A percentile compares a stretch with the other conserved stretches of the same genome.
These are phyloP conservation scores for Morone saxatilis DNA, from an alignment of 2,113 vertebrate species.

Conservation along the genomic window DNA sequence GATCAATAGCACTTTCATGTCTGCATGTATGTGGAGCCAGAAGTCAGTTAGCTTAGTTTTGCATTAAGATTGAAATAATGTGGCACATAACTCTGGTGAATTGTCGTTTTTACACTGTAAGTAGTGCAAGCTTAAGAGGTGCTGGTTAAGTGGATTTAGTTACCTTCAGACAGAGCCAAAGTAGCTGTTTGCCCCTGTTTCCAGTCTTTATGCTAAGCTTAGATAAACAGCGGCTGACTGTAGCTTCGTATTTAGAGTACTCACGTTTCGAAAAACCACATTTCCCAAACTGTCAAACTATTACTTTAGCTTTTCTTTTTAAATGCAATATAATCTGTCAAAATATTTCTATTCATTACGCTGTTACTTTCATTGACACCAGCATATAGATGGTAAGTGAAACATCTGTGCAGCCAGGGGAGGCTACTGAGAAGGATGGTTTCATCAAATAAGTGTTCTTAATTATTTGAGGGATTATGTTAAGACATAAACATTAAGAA, in stretches of 20 bases:
- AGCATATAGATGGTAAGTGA: not conserved
- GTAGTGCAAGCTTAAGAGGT: not conserved
- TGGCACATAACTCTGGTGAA: not conserved
- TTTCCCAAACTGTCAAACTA: not conserved
- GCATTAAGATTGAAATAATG: not conserved
- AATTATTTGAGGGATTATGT: conserved; percentile 14
- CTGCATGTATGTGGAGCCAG: not conserved
- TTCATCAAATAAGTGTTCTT: not conserved
- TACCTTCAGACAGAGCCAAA: not conserved
- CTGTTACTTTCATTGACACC: not conserved
- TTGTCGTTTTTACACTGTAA: not conserved
- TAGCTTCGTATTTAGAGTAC: not conserved
- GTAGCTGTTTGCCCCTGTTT: not conserved
- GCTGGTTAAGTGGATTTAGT: not conserved
- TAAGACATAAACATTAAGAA: conserved; percentile 26
- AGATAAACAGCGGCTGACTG: not conserved
- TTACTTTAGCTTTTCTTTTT: not conserved
- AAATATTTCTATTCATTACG: not conserved
- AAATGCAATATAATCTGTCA: not conserved
- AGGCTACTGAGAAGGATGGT: not conserved
- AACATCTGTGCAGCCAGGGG: not conserved
- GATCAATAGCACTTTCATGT: not conserved
- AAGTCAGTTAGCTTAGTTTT: not conserved
- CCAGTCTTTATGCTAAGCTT: not conserved
- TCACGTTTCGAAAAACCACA: not conserved